Evolutionary conservation across 2,888 invertebrate genomes (phyloP), one percentile per base, ranked within the genome.

Genomic region (Lissonota sp.): DNA sequence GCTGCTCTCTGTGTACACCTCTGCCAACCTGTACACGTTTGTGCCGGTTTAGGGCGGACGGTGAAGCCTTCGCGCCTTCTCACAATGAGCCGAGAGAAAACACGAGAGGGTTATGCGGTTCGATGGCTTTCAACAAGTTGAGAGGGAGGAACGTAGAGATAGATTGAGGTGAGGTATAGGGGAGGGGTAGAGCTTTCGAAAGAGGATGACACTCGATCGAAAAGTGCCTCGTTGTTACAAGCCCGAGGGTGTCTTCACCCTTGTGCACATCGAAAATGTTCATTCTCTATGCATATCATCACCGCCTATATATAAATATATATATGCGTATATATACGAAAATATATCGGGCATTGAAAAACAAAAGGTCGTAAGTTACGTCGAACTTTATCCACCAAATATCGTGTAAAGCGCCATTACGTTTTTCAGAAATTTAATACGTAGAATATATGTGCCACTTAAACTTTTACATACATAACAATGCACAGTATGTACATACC

Each of bases 161-260:
- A 42, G 26, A 51, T n/a, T 4, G 58, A 58, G 74, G 39, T 39
- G 44, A 66, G 37, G 37, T 16, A n/a, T n/a, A 6, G 8, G 37
- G 53, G 49, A 44, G 75, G 77, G 84, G 84, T 26, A 84, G 85
- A 74, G 87, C 87, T 86, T 87, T 89, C 87, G 85, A 87, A 87
- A 85, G 85, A 66, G 74, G 55, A 78, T 81, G 86, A 85, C 86
- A 86, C 90, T 90, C 88, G 87, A 88, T 90, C 86, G 81, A 87
- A 88, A 88, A 90, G 89, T 88, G 84, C 85, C 88, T 84, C 85
- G 89, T 89, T 85, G 87, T 87, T 86, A 84, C 86, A 85, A 86
- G 85, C 80, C 64, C 69, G 58, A 14, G 67, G 58, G 44, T 60
- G 64, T 4, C 55, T 78, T 74, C 64, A 40, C 67, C 40, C 73